Evolutionary conservation across 2,797 vertebrate genomes (phyloP), one percentile per base, ranked within the genome.

Genomic region (Amblyopsis hoosieri): DNA sequence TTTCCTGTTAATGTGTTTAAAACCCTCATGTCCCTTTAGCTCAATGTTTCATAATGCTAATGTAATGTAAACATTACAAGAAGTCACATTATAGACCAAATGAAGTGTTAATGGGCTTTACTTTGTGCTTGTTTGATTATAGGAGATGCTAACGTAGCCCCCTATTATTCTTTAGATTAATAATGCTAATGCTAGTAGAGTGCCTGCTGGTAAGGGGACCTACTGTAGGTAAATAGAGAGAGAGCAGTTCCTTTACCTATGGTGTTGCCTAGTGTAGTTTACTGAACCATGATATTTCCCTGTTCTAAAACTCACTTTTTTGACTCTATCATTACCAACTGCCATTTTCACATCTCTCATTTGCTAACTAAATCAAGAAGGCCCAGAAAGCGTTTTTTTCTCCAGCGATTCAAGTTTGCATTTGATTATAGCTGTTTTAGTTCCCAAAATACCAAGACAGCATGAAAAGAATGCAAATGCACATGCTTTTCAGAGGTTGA

Each of bases 151-250:
- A 42, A 42, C 37, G 37, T 42, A 42, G 37, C 37, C 37, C 37
- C 37, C 37, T 42, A 42, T 42, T 42, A 9, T 42, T 42, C 37
- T 42, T 42, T 42, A 42, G 37, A 7, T 9, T 9, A 42, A 78
- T 77, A 82, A 85, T 77, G 81, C 76, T 84, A 80, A 83, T 68
- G 65, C 62, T 67, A 23, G 23, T 3, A 23, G 23, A 23, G 23
- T 2, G 69, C 49, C 59, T 67, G 78, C 79, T 71, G 71, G 49
- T 49, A 58, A 73, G 69, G 23, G 51, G 7, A 48, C 60, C 71
- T 74, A 23, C 23, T 23, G 23, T 23, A 58, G 3, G 46, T 80
- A 80, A 86, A 85, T 78, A 80, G 82, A 37, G 81, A 64, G 60
- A 33, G 54, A 57, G 47, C 33, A 54, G 46, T 75, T 73, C 2